Evolutionary conservation across 2,888 invertebrate species (phyloP), one percentile per base, ranked within the genome.

Genomic region (Microctonus aethiopoides): DNA sequence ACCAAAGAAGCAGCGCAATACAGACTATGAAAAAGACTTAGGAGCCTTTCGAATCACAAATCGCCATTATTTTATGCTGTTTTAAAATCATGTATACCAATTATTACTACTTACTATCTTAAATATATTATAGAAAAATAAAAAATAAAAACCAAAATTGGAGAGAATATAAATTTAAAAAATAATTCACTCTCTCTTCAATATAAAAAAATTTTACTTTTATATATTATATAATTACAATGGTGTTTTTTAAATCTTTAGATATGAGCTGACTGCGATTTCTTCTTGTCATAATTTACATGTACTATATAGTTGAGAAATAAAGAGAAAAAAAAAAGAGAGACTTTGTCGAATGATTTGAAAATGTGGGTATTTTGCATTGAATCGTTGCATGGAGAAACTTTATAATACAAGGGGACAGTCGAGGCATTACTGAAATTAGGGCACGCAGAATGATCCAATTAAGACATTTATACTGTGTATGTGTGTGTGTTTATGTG

Each of bases 1-100:
- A 77, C 79, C 75, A 82, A 80, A 83, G 83, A 81, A 82, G 81
- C 81, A 76, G 71, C 79, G 76, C 76, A 71, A 68, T 68, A 72
- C 73, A 46, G 16, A 46, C 46, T 46, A 46, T 46, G 77, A n/a
- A n/a, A 68, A 74, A 73, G 76, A 74, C 79, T 46, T 81, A 82
- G 79, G 83, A 80, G 80, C 84, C 86, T 86, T 86, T 86, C 86
- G 80, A 86, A 86, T 83, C 85, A 46, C 84, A 70, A 84, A 82
- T 78, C 79, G 71, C 64, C 59, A 69, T 66, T 61, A 66, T 72
- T 66, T 56, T 56, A 32, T 41, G 62, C 66, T 32, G 20, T 24
- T 24, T 13, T 16, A 46, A 24, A 39, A 13, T 9, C 6, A 39
- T 20, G 41, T 20, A 41, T 24, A 51, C 16, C 22, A 56, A 34